Conservation (phyloP, 2,888 invertebrate species). For the Lomographa bimaculata region DNA sequence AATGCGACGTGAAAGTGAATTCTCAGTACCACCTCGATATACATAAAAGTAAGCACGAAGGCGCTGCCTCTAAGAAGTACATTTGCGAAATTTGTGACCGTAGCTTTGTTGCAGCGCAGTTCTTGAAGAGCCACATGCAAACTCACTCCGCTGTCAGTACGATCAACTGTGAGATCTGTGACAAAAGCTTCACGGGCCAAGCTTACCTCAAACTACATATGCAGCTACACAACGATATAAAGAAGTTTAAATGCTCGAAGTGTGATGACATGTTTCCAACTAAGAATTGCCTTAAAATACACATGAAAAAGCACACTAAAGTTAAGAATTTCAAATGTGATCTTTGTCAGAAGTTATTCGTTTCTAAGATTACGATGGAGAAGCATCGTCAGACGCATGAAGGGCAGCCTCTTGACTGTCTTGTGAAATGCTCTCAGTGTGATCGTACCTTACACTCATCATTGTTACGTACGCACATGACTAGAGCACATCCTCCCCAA, state of each 20-base stretch:
- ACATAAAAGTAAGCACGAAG: slow-evolving; percentile 76
- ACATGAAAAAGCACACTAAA: slow-evolving; percentile 79
- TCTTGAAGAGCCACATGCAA: slow-evolving; percentile 77
- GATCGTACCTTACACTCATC: slow-evolving; percentile 75
- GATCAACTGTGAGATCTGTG: slow-evolving; percentile 75
- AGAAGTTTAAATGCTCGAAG: slow-evolving; percentile 76
- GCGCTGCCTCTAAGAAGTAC: slow-evolving; percentile 67
- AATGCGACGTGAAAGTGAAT: slow-evolving; percentile 76
- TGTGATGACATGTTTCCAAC: slow-evolving; percentile 79
- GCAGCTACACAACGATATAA: slow-evolving; percentile 77
- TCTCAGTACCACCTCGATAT: slow-evolving; percentile 77
- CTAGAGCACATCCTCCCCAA: slow-evolving; percentile 63
- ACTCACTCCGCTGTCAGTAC: slow-evolving; percentile 71
- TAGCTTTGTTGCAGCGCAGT: slow-evolving; percentile 75
- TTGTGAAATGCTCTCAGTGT: slow-evolving; percentile 74
- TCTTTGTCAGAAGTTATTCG: slow-evolving; percentile 71
- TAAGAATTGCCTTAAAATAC: slow-evolving; percentile 74
- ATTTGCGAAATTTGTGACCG: slow-evolving; percentile 75
- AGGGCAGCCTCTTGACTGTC: slow-evolving; percentile 73
- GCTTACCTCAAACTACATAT: slow-evolving; percentile 76
- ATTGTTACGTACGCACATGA: slow-evolving; percentile 64
- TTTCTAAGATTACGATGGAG: slow-evolving; percentile 78
- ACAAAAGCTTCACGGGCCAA: slow-evolving; percentile 73
- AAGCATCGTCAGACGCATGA: slow-evolving; percentile 72
- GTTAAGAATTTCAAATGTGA: slow-evolving; percentile 79